Conservation (phyloP, 2,888 invertebrate species). For the Plebejus anna region DNA sequence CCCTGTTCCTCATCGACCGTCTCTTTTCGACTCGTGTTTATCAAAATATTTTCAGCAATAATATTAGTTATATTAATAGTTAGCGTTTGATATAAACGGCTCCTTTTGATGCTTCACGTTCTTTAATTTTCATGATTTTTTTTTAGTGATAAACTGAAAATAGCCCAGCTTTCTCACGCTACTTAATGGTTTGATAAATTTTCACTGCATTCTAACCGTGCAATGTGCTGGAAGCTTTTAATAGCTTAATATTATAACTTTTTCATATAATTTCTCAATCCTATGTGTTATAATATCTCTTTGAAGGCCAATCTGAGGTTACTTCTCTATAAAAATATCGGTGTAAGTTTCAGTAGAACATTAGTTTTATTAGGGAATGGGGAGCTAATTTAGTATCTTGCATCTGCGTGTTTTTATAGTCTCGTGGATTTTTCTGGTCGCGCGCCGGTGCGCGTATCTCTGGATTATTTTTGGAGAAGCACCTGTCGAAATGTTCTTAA, state of each 20-base stretch:
- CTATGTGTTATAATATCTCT: not conserved
- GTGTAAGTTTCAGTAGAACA: not conserved
- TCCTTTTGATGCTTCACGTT: not conserved
- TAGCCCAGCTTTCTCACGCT: not conserved
- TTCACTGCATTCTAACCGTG: not conserved
- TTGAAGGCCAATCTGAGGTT: not conserved
- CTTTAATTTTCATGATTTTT: not conserved
- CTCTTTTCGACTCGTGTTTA: constrained; percentile 50
- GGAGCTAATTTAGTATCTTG: not conserved
- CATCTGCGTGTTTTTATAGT: constrained; percentile 11
- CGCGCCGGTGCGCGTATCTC: constrained; percentile 6
- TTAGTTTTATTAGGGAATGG: not conserved
- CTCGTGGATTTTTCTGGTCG: constrained; percentile 23
- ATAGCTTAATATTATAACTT: not conserved
- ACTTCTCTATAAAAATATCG: not conserved
- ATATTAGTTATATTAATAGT: not conserved
- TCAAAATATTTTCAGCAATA: constrained; percentile 4
- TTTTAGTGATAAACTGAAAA: not conserved
- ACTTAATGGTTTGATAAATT: not conserved
- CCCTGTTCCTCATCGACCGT: constrained; percentile 67
- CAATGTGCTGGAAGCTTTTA: not conserved
- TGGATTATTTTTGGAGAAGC: constrained; percentile 28
- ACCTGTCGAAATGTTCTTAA: constrained; percentile 28
- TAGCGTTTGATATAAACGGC: not conserved
- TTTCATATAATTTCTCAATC: no score